Evolutionary conservation across 2,888 invertebrate species (phyloP), one percentile per base, ranked within the genome.

Genomic region (Hipparchia semele): DNA sequence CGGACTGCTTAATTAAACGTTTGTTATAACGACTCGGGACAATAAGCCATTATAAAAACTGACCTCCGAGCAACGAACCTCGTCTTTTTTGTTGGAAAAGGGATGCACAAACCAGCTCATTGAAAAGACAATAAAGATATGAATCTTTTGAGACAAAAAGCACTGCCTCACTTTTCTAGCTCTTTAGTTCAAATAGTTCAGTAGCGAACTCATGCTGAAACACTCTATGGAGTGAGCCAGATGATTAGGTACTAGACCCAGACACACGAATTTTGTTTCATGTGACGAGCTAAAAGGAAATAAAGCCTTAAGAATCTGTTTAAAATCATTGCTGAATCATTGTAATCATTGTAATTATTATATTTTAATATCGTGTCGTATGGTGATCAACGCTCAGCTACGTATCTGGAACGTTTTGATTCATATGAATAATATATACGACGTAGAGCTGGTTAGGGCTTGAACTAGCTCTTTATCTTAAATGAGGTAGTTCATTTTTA

Each of bases 1-100:
- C 78, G 77, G 77, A 78, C 72, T 72, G 79, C 80, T 82, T 88
- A 89, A 88, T 89, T 88, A 88, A 86, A 87, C 86, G 85, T 85
- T 86, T 82, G 84, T 78, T 80, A 82, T 85, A 84, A 87, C 82
- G 86, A 84, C 82, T 80, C 73, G 74, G 76, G 79, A 82, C 82
- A 83, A 83, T 83, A 80, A 81, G 81, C 83, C 77, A 79, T 80
- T 80, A 80, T 79, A 72, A 73, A 76, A 79, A 79, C 78, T 81
- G 81, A 81, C 82, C 82, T 80, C 76, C 76, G 79, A 74, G 68
- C 61, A 39, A 39, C 51, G 49, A 46, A n/a, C 39, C 33, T 78
- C 77, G 76, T 79, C 80, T 78, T 80, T 81, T 81, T 81, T 72
- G 71, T 13, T 23, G 23, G 58, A 70, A 70, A 74, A 53, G 65